Evolutionary conservation across 2,888 invertebrate genomes (phyloP), one percentile per base, ranked within the genome.

Genomic region (Leptinotarsa rubiginosa): DNA sequence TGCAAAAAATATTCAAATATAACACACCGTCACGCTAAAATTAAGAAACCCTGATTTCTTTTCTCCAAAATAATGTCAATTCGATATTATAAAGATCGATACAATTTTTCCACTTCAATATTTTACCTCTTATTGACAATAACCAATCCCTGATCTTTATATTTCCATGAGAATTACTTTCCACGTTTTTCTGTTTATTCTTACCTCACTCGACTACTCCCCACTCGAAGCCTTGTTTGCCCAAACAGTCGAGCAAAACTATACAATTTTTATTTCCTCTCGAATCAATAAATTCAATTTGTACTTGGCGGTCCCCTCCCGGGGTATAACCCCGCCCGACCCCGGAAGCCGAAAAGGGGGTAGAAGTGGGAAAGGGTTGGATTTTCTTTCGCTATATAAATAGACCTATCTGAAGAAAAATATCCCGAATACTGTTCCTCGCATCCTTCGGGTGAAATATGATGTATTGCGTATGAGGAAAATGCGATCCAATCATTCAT

Each of bases 401-500:
- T 56, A 56, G 56, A 56, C 22, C 56, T 56, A 56, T 56, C 56
- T 13, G 22, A 4, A 56, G 22, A 22, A 56, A 56, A 56, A 56
- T 56, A 52, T 18, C 52, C 52, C 52, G 52, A 52, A 52, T 52
- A 52, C 50, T 31, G 18, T 65, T 65, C 22, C 47, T n/a, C 49
- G 47, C 49, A 18, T 70, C 66, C 65, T 49, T 65, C 12, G 54
- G 62, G 65, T 70, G 65, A 70, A 70, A 67, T 74, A 74, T 74
- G 74, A 70, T 70, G 62, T 62, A 66, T 70, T 67, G 70, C 74
- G 70, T 67, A 54, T 70, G 70, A 70, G 66, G 74, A 67, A 70
- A 74, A 70, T 74, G 70, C 70, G 74, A 70, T 56, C 70, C 67
- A 74, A 74, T 74, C 70, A 70, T 70, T 74, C 74, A 70, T 69